Evolutionary conservation across 2,113 vertebrate species (phyloP).

Genomic region (Lophius piscatorius): DNA sequence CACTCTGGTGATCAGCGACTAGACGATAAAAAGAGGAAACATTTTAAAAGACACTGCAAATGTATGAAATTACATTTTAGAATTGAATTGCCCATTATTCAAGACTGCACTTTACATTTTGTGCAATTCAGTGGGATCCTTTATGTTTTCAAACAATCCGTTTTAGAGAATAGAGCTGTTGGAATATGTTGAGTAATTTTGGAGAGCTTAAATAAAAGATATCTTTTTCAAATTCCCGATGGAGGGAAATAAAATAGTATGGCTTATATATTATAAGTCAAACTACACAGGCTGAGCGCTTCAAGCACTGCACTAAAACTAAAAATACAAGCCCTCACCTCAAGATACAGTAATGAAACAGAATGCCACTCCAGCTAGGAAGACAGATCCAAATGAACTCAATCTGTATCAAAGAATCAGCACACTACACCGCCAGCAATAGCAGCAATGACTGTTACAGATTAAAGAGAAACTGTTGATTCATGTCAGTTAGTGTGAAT

Average conservation of each 20-base stretch:
- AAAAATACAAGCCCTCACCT: conserved; percentile 12
- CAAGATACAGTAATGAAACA: conserved; percentile 55
- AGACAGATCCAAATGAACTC: conserved; percentile 40
- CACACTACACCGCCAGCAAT: conserved; percentile 26
- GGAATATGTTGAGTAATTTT: conserved; percentile 62
- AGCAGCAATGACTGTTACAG: conserved; percentile 52
- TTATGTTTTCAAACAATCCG: conserved; percentile 74
- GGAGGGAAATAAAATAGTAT: conserved; percentile 31
- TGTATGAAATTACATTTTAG: conserved; percentile 78
- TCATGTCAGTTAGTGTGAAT: conserved; percentile 38
- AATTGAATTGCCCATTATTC: conserved; percentile 79
- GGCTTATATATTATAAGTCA: conserved; percentile 23
- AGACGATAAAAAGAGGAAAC: conserved; percentile 71
- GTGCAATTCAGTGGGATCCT: conserved; percentile 66
- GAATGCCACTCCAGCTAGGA: conserved; percentile 41
- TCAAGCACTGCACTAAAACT: conserved; percentile 27
- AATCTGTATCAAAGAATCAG: conserved; percentile 54
- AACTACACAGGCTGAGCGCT: conserved; percentile 12
- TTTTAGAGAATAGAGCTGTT: conserved; percentile 55
- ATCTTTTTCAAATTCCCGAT: conserved; percentile 42
- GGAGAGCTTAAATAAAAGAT: conserved; percentile 57
- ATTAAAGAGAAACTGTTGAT: conserved; percentile 70
- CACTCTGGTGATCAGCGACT: conserved; percentile 65
- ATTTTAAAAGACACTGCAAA: conserved; percentile 68
- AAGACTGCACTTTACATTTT: conserved; percentile 54